Conservation (phyloP, 2,888 invertebrate species). For the Epinotia ramella region DNA sequence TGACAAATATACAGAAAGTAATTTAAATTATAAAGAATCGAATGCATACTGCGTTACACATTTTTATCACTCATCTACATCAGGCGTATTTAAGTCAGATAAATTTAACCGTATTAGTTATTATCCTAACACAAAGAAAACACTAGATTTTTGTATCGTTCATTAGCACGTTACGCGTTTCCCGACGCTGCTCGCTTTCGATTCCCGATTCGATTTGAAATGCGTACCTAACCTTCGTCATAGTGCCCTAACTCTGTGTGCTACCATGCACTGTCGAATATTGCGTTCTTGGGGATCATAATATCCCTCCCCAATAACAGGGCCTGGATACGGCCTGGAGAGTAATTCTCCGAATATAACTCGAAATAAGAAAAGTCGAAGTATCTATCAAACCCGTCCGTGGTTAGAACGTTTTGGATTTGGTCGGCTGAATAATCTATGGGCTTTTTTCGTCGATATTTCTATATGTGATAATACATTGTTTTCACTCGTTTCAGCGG, state of each 20-base stretch:
- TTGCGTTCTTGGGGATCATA: slow-evolving; percentile 44
- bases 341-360: slow-evolving; percentile 38
- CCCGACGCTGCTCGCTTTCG: neutral
- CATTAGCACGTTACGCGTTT: neutral
- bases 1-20: no score
- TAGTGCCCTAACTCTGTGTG: slow-evolving; percentile 21
- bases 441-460: slow-evolving; percentile 38
- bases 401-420: neutral
- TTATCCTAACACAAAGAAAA: neutral
- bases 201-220: neutral
- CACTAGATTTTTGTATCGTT: neutral
- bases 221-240: neutral
- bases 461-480: slow-evolving; percentile 40
- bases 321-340: slow-evolving; percentile 33
- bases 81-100: no score
- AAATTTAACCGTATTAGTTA: no score
- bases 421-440: slow-evolving; percentile 35
- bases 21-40: no score
- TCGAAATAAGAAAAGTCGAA: neutral
- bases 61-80: no score
- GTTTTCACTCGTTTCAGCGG: slow-evolving; percentile 41
- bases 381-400: neutral
- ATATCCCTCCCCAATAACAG: slow-evolving; percentile 42
- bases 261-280: slow-evolving; percentile 40
- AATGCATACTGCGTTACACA: no score